Evolutionary conservation across 1,140 invertebrate genomes (phyloP).

Genomic region (Lanistes nyassanus): DNA sequence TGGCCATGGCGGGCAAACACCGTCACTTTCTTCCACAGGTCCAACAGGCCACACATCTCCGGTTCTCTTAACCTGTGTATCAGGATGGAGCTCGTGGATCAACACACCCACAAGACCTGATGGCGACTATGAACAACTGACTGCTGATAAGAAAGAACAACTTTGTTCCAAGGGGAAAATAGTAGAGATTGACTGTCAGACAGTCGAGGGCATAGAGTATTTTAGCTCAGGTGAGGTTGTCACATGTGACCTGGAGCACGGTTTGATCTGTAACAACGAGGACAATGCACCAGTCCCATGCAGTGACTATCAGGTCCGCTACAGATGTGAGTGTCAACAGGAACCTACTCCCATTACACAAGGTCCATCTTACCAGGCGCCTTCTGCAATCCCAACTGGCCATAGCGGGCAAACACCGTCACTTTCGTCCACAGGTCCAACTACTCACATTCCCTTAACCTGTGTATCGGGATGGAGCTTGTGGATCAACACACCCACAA

Average conservation of each 20-base stretch:
- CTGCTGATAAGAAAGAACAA: constrained; percentile 18
- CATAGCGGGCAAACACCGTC: neutral
- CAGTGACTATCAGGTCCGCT: constrained; percentile 59
- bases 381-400: constrained; percentile 15
- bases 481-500: constrained; percentile 41
- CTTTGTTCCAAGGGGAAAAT: constrained; percentile 2
- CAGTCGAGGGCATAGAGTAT: constrained; percentile 15
- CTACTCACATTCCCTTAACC: neutral
- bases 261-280: constrained; percentile 24
- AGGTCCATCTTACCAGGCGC: constrained; percentile 5
- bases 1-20: constrained; percentile 34
- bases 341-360: constrained; percentile 12
- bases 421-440: constrained; percentile 3
- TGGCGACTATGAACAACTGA: constrained; percentile 46
- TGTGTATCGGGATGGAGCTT: constrained; percentile 27
- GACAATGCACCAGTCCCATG: constrained; percentile 40
- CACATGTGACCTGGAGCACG: constrained; percentile 22
- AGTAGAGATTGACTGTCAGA: constrained; percentile 40
- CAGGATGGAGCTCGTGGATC: constrained; percentile 46
- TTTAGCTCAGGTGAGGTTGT: constrained; percentile 12
- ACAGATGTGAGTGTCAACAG: constrained; percentile 54
- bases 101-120: constrained; percentile 46
- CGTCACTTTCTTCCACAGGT: neutral
- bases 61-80: constrained; percentile 31
- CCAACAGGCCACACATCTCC: constrained; percentile 8